A percentile compares a stretch with the other conserved stretches of the same genome.
Evolutionary conservation across 1,140 invertebrate genomes (phyloP).

Genomic region (Drosophila tropicalis): DNA sequence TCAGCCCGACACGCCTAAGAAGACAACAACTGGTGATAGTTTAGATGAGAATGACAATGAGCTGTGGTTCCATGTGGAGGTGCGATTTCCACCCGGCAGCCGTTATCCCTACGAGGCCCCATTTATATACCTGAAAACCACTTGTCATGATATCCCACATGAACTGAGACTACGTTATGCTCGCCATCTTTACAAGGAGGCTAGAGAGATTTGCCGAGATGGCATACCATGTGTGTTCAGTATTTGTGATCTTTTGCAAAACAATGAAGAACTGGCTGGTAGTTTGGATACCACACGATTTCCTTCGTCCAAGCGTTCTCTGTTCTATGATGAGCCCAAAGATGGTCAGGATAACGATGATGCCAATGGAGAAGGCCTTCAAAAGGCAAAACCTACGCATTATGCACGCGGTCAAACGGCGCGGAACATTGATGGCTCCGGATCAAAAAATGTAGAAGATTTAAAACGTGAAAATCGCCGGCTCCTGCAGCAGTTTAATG

Average conservation of each 20-base stretch:
- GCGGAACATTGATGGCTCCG: conserved; percentile 82
- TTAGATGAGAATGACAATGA: conserved; percentile 73
- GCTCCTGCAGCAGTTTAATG: conserved; percentile 85
- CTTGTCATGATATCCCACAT: conserved; percentile 85
- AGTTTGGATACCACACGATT: conserved; percentile 86
- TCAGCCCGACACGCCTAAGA: conserved; percentile 47
- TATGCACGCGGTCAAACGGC: conserved; percentile 85
- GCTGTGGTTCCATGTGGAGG: conserved; percentile 86
- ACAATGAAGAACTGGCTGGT: conserved; percentile 87
- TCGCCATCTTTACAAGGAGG: conserved; percentile 87
- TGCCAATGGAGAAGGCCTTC: conserved; percentile 6
- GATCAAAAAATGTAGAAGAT: conserved; percentile 84
- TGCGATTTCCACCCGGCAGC: conserved; percentile 88
- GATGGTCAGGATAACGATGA: conserved; percentile 2
- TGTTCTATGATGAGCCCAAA: conserved; percentile 64
- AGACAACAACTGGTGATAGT: conserved; percentile 36
- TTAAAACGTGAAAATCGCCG: conserved; percentile 86
- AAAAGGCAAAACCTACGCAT: conserved; percentile 84
- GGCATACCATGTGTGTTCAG: conserved; percentile 88
- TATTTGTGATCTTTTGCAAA: conserved; percentile 88
- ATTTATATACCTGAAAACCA: conserved; percentile 87
- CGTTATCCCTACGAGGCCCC: conserved; percentile 90
- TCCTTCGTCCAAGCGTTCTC: conserved; percentile 82
- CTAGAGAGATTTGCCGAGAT: conserved; percentile 85
- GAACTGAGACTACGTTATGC: conserved; percentile 87